These are phyloP conservation scores for Podarcis muralis DNA, from an alignment of 2,113 vertebrate species.

Conservation along the genomic window DNA sequence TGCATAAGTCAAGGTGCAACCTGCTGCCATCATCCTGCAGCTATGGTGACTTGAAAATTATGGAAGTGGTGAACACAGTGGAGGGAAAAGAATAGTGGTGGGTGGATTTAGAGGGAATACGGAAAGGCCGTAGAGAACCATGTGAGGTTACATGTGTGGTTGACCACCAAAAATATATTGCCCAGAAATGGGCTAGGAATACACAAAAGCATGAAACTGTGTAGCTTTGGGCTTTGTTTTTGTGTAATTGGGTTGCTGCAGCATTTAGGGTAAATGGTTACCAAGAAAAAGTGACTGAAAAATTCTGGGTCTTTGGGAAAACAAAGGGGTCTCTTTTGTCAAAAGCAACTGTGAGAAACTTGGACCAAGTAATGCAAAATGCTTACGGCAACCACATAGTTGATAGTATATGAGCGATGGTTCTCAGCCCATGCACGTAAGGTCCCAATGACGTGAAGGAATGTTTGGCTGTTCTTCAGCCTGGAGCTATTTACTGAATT, in stretches of 20 bases:
- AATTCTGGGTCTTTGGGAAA: neutral
- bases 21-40: no score
- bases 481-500: slow-evolving; percentile 25
- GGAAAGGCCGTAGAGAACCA: neutral
- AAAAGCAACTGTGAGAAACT: neutral
- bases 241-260: neutral
- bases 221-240: neutral
- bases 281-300: neutral
- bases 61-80: no score
- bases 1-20: no score
- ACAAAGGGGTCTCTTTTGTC: neutral
- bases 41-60: neutral
- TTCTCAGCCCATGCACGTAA: neutral
- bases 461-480: neutral
- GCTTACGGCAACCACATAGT: neutral
- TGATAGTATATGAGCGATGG: neutral
- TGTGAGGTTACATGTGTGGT: neutral
- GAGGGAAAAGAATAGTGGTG: neutral
- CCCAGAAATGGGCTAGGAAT: neutral
- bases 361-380: neutral
- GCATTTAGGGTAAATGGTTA: neutral
- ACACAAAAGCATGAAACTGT: neutral
- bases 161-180: neutral
- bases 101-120: neutral
- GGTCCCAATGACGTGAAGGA: neutral